Evolutionary conservation across 2,113 vertebrate species (phyloP).

Genomic region (Periophthalmodon schlosseri): DNA sequence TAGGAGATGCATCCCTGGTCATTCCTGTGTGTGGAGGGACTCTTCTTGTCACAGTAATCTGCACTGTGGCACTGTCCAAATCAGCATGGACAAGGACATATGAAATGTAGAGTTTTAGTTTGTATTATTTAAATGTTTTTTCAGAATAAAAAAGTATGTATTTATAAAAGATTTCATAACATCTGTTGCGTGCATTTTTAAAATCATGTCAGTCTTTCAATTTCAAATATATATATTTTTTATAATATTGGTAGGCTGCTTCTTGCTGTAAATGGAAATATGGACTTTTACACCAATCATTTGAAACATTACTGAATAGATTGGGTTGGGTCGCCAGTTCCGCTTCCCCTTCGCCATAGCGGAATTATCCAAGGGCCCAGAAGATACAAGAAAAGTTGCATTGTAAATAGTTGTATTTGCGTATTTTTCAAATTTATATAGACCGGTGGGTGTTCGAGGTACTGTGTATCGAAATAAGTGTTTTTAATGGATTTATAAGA

Average conservation of each 20-base stretch:
- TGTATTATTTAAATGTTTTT: no score
- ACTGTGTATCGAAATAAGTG: not conserved
- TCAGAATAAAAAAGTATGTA: no score
- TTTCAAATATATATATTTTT: not conserved
- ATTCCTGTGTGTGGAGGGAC: conserved; percentile 80
- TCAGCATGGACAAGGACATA: conserved; percentile 72
- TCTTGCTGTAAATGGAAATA: not conserved
- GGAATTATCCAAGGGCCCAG: conserved; percentile 61
- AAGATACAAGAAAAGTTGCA: conserved; percentile 55
- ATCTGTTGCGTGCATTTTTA: no score
- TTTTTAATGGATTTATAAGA: conserved; percentile 32
- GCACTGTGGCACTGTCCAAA: conserved; percentile 77
- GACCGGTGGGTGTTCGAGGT: not conserved
- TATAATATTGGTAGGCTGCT: not conserved
- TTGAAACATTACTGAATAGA: conserved; percentile 23
- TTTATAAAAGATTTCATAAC: no score
- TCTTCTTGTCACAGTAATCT: conserved; percentile 80
- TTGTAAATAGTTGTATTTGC: conserved; percentile 56
- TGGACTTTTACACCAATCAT: conserved; percentile 33
- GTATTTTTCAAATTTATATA: conserved; percentile 16
- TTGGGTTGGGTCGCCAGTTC: conserved; percentile 75
- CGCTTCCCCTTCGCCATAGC: conserved; percentile 76
- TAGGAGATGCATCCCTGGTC: conserved; percentile 79
- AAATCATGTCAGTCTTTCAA: no score
- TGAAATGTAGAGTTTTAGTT: not conserved